Evolutionary conservation across 2,888 invertebrate species (phyloP).

Genomic region (Trimorus sp.): DNA sequence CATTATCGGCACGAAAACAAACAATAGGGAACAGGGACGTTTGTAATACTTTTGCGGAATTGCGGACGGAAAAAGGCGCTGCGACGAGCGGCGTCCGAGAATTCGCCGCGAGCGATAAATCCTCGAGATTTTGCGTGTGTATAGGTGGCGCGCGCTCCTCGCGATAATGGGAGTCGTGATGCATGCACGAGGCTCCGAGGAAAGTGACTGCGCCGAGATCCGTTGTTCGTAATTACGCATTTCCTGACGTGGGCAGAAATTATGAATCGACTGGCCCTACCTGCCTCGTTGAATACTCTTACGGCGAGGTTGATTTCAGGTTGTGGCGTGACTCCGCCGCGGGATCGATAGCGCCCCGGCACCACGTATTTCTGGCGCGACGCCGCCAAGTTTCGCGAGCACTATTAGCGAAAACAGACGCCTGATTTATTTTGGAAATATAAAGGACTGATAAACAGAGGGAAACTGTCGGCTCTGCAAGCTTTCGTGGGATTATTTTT

Average conservation of each 20-base stretch:
- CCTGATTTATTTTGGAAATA: slow-evolving; percentile 6
- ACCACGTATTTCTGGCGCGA: slow-evolving; percentile 68
- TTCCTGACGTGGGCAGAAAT: slow-evolving; percentile 62
- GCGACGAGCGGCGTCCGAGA: slow-evolving; percentile 23
- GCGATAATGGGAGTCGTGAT: slow-evolving; percentile 46
- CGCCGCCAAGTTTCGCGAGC: slow-evolving; percentile 75
- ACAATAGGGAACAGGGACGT: slow-evolving; percentile 40
- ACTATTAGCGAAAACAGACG: slow-evolving; percentile 67
- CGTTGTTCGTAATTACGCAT: slow-evolving; percentile 67
- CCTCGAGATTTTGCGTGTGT: slow-evolving; percentile 39
- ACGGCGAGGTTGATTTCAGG: slow-evolving; percentile 67
- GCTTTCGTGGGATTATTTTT: too few relatives aligned
- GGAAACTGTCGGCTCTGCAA: too few relatives aligned
- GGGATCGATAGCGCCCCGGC: slow-evolving; percentile 72
- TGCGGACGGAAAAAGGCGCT: slow-evolving; percentile 33
- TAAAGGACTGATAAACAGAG: too few relatives aligned
- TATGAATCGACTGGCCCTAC: slow-evolving; percentile 62
- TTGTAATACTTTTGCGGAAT: slow-evolving; percentile 42
- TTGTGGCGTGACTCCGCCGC: slow-evolving; percentile 77
- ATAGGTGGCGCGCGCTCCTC: slow-evolving; percentile 37
- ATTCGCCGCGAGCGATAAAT: slow-evolving; percentile 52
- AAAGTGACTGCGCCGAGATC: slow-evolving; percentile 63
- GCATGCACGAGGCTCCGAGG: slow-evolving; percentile 59
- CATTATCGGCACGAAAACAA: slow-evolving; percentile 55
- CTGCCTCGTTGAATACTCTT: slow-evolving; percentile 64